Evolutionary conservation across 2,113 vertebrate genomes (phyloP), one percentile per base, ranked within the genome.

Genomic region (Neodon shergylaensis): DNA sequence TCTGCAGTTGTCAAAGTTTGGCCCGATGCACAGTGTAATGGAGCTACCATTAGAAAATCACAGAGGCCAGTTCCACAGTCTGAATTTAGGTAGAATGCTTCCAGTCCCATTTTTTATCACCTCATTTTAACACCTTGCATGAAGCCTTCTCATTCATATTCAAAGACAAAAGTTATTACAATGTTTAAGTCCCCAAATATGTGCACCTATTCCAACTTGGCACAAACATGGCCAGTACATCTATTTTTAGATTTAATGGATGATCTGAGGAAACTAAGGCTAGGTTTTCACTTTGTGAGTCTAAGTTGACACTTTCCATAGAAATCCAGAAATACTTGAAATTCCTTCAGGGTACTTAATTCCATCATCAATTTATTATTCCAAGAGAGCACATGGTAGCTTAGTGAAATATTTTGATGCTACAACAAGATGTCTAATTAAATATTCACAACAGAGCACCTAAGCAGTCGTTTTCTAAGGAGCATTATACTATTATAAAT

Each of bases 371-470:
- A 44, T 42, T 39, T 94, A 74, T 97, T 95, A 77, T 95, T 95
- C 49, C n/a, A 76, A 91, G 95, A 89, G 52, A 94, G 70, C 28
- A 94, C 66, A 47, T 86, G 47, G 79, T 76, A 33, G 68, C 68
- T 96, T 91, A 83, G 24, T 26, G 63, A 54, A 84, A 68, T 66
- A 92, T 92, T 95, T 61, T 94, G 68, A 91, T 86, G 72, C 82
- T 94, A 81, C 70, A 94, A 79, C 36, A 77, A 92, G 47, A 92
- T 82, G 52, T 79, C 84, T 90, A 74, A 88, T 89, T 96, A 97
- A 85, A 70, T 86, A 95, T 91, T 93, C 44, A 79, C 82, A 73
- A 52, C 6, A 79, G 36, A 94, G 26, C 52, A 82, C 54, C 90
- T 94, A 81, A 81, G 72, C 7, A 85, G 54, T 39, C 36, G 42